These are phyloP conservation scores for Steatornis caripensis DNA, from an alignment of 2,113 vertebrate genomes.

Conservation along the genomic window DNA sequence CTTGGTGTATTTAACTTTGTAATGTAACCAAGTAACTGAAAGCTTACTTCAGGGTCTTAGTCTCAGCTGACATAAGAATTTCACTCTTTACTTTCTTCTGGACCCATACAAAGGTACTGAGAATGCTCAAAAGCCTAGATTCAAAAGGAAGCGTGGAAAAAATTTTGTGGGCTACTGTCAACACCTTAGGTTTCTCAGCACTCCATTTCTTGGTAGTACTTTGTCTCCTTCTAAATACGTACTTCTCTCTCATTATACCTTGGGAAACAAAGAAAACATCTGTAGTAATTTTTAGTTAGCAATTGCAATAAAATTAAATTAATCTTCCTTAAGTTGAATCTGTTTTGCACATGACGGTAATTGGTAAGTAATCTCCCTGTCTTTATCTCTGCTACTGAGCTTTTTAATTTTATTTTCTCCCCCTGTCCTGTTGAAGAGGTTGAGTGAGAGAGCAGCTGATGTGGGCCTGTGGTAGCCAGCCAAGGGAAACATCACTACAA, in stretches of 20 bases:
- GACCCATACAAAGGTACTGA: not conserved
- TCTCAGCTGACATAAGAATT: not conserved
- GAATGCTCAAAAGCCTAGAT: not conserved
- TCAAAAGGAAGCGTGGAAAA: not conserved
- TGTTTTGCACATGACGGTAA: not conserved
- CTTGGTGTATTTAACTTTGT: not conserved
- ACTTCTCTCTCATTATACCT: not conserved
- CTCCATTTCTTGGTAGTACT: not conserved
- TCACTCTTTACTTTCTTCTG: not conserved
- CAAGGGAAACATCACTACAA: not conserved
- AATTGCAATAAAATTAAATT: not conserved
- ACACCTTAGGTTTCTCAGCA: not conserved
- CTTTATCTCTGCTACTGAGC: not conserved
- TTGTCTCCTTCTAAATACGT: not conserved
- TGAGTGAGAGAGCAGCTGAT: not conserved
- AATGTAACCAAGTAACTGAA: not conserved
- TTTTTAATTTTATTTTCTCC: not conserved
- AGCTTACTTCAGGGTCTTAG: not conserved
- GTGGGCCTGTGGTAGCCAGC: not conserved
- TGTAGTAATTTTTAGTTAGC: not conserved
- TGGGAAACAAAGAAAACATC: not conserved
- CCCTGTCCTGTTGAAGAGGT: not conserved
- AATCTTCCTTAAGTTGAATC: not conserved
- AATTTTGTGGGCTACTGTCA: not conserved
- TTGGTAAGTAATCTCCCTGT: not conserved